A percentile compares a stretch with the other conserved stretches of the same genome.
phyloP scores from a whole-genome alignment of 2,888 invertebrate species.

The Agrochola macilenta region DNA sequence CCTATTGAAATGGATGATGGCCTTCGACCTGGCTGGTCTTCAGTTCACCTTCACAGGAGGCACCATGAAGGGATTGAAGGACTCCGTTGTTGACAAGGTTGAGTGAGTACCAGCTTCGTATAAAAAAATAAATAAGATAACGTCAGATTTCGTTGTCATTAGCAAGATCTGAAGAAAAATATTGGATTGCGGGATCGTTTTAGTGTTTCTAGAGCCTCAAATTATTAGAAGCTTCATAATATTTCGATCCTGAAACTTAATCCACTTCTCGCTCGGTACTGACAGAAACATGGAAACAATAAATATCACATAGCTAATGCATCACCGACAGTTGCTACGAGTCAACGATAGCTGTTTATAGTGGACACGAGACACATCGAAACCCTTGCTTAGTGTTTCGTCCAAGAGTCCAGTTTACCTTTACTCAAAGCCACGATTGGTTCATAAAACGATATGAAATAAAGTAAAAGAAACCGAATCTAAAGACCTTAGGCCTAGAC shows the following conservation, averaged over 20 bases:
- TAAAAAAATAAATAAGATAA: neutral
- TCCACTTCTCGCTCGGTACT: neutral
- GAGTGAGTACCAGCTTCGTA: conserved; percentile 45
- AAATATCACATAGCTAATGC: neutral
- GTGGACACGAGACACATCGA: neutral
- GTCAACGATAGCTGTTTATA: neutral
- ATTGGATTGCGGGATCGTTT: too few species aligned
- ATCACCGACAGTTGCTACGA: neutral
- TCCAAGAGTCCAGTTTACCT: neutral
- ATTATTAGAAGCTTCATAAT: too few species aligned
- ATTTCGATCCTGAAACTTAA: neutral
- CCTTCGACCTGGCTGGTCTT: conserved; percentile 71
- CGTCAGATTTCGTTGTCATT: too few species aligned
- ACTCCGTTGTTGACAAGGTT: conserved; percentile 44
- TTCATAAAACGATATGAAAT: neutral
- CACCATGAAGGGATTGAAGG: conserved; percentile 63
- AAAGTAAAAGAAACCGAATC: neutral
- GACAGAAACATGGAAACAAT: neutral
- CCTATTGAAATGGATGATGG: conserved; percentile 67
- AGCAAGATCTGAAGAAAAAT: neutral
- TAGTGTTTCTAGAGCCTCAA: too few species aligned
- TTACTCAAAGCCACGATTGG: too few species aligned
- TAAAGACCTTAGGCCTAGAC: too few species aligned
- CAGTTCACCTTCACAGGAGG: conserved; percentile 65
- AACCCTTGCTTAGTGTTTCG: neutral